These are phyloP conservation scores for Megaustenia siamemsis DNA, from an alignment of 2,888 invertebrate species.

Conservation along the genomic window DNA sequence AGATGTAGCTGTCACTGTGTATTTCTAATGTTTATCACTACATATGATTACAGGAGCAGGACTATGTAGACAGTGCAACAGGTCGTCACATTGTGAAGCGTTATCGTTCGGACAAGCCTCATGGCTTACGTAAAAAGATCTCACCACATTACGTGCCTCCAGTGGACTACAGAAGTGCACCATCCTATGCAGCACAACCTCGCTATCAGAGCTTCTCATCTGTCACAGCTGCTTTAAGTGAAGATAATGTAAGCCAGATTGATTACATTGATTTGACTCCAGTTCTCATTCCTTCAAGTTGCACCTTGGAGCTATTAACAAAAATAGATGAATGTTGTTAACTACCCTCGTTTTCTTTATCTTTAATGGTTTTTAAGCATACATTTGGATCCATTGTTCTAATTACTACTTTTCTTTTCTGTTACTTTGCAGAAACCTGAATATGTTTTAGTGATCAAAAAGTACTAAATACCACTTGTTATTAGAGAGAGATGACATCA, in stretches of 20 bases:
- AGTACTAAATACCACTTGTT: no score
- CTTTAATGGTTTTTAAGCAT: background rate
- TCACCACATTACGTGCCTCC: conserved; percentile 36
- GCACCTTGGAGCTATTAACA: background rate
- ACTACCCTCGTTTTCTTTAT: background rate
- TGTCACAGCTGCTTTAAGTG: conserved; percentile 12
- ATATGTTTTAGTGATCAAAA: no score
- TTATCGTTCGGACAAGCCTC: conserved; percentile 10
- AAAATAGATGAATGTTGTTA: background rate
- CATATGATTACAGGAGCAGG: background rate
- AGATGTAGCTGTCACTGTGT: no score
- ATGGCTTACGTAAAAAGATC: background rate
- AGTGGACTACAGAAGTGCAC: conserved; percentile 11
- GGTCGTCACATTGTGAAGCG: conserved; percentile 33
- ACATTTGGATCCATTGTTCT: no score
- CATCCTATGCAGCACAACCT: conserved; percentile 4
- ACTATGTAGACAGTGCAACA: conserved; percentile 21
- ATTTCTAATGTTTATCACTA: no score
- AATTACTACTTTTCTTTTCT: no score
- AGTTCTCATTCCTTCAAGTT: background rate
- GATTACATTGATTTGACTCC: no score
- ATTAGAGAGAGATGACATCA: no score
- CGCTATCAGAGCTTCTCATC: conserved; percentile 47
- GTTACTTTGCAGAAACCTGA: no score
- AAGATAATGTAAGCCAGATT: conserved; percentile 30